Base-by-base conservation (phyloP, 2,888 invertebrate genomes). In the Drosophila percnosoma region DNA sequence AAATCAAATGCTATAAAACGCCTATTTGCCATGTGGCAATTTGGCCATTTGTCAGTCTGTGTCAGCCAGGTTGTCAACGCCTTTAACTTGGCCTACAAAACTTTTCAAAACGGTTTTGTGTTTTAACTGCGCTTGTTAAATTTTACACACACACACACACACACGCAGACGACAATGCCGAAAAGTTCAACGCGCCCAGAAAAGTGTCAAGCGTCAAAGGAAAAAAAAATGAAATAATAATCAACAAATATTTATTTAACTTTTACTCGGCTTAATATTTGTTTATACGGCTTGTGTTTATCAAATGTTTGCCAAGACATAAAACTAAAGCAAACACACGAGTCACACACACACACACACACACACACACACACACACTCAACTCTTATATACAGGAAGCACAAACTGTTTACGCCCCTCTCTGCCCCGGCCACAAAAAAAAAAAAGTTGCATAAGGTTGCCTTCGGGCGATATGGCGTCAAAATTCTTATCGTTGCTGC, bases 261-360 rank as follows among this genome's bases (percentile, higher is more conserved):
- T 78, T 80, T 81, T 79, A 66, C 73, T 54, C 67, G 58, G 51
- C 45, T 61, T 66, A 68, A 83, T 88, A 78, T 69, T 72, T 88
- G 53, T 70, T 67, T 83, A 65, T 68, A 68, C 72, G 67, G 70
- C 49, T 68, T 65, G 73, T 64, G 73, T 67, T 85, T 86, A 83
- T 87, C 82, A 78, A 84, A 82, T 87, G 86, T 86, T 86, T 86
- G 87, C 67, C 75, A 60, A 85, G 75, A 76, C 82, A 78, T 87
- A 85, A 83, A 86, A 75, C 80, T 74, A 73, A 80, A 72, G 68
- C 83, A 83, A 79, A 84, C 67, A 86, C 45, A 8, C 48, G 29
- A 31, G 55, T 27, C 57, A 57, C 8, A 7, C 21, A 58, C 24
- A n/a, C n/a, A n/a, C 40, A 54, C 61, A 45, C n/a, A n/a, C n/a